Evolutionary conservation across 2,113 vertebrate genomes (phyloP), one percentile per base, ranked within the genome.

Genomic region (Xyrauchen texanus): DNA sequence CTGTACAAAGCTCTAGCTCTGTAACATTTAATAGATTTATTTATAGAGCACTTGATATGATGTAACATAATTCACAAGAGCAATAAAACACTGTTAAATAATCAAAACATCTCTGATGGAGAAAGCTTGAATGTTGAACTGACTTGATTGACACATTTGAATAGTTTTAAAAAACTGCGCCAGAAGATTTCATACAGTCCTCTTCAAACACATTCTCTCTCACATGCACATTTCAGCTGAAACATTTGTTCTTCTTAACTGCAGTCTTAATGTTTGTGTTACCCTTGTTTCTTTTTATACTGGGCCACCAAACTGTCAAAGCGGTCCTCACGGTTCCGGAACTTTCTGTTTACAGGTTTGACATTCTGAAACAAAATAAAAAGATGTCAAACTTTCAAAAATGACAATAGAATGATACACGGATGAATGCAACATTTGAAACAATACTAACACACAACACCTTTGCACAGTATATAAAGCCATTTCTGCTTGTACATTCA

Each of bases 271-370:
- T 63, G 68, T 82, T 82, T 0, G 88, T 83, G 21, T 84, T 84
- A 0, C 92, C 94, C 75, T 93, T 83, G 91, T 83, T 94, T 96
- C 85, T 89, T 94, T 89, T 97, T 97, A 88, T 97, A 97, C 63
- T 94, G 93, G 82, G 95, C 92, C 12, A 97, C 96, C 84, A 97
- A 90, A 46, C 88, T 93, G 52, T 95, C 93, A 74, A 97, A 97
- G 4, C 78, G 92, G 6, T 93, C 88, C 0, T 90, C 84, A 66
- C 71, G 88, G 64, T 74, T 90, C 72, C 81, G 89, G 52, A 84
- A 78, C 4, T 76, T 81, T 65, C 79, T 92, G 85, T 84, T 91
- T 21, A 74, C 63, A 0, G 7, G 44, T 79, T 88, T 88, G 7
- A 72, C 42, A 46, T 76, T 87, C 81, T 87, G 86, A 62, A 81